Percentiles rank a stretch among this genome's conserved stretches.
Conservation (phyloP, 35 echinoderm and acorn worm species). For the Diadema setosum region DNA sequence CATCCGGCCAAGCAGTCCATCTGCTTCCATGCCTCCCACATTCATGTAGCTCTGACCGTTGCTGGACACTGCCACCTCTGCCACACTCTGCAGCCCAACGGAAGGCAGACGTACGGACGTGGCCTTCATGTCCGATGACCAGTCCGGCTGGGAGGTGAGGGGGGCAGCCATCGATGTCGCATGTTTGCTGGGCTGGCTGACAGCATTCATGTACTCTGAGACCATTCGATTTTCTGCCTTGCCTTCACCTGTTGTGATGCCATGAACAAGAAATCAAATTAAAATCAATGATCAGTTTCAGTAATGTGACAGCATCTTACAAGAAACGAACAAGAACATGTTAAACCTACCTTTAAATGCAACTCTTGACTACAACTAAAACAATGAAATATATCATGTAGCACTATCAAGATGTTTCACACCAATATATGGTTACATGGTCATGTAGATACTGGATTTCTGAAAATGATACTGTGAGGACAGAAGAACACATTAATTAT, state of each 20-base stretch:
- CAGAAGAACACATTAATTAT: too few species aligned
- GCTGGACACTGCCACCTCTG: not conserved
- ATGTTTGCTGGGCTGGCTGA: not conserved
- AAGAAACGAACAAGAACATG: too few species aligned
- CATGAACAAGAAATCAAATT: too few species aligned
- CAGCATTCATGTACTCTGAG: not conserved
- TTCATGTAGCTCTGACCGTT: not conserved
- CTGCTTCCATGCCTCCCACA: not conserved
- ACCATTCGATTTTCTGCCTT: not conserved
- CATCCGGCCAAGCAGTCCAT: not conserved
- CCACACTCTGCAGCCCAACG: not conserved
- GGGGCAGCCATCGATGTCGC: not conserved
- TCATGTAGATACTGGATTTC: too few species aligned
- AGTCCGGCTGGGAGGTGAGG: constrained; percentile 9
- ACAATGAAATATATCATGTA: too few species aligned
- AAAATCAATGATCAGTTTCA: too few species aligned
- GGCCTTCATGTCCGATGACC: not conserved
- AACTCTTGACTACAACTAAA: too few species aligned
- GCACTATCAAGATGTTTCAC: too few species aligned
- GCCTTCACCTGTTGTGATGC: not conserved
- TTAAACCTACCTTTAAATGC: too few species aligned
- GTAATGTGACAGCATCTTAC: too few species aligned
- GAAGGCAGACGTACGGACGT: not conserved
- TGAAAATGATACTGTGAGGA: too few species aligned
- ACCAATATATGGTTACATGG: too few species aligned